Evolutionary conservation across 2,888 invertebrate species (phyloP).

Genomic region (Adineta ricciae): DNA sequence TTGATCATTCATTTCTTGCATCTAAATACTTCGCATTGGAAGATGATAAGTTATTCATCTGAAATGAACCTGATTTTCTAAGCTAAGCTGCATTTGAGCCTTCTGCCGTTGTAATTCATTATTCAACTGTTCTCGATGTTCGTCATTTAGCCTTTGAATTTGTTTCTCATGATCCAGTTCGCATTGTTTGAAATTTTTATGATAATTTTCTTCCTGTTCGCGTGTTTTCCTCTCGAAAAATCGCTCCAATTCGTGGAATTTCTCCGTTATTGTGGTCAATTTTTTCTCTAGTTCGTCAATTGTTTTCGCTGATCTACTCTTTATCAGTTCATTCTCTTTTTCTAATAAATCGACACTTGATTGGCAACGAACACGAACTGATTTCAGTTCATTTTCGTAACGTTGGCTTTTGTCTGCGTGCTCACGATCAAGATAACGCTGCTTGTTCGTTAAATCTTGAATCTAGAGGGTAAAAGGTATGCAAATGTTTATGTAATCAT

Average conservation of each 20-base stretch:
- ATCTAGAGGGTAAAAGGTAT: not conserved
- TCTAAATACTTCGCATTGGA: not conserved
- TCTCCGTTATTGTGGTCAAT: not conserved
- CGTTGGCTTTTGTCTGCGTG: not conserved
- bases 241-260: not conserved
- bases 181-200: not conserved
- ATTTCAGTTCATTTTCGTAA: constrained; percentile 21
- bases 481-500: no score
- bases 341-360: constrained; percentile 8
- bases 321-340: constrained; percentile 1
- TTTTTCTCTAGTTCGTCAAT: constrained; percentile 12
- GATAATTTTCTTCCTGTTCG: not conserved
- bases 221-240: not conserved
- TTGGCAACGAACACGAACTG: not conserved
- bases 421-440: not conserved
- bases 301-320: not conserved
- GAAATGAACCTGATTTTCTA: not conserved
- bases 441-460: constrained; percentile 2
- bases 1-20: constrained; percentile 4
- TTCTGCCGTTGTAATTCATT: not conserved
- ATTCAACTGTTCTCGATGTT: not conserved
- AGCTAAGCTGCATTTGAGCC: not conserved
- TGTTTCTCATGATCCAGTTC: constrained; percentile 18
- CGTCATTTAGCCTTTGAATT: not conserved
- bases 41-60: not conserved